Evolutionary conservation across 1,140 invertebrate species (phyloP).

Genomic region (Idris sp.): DNA sequence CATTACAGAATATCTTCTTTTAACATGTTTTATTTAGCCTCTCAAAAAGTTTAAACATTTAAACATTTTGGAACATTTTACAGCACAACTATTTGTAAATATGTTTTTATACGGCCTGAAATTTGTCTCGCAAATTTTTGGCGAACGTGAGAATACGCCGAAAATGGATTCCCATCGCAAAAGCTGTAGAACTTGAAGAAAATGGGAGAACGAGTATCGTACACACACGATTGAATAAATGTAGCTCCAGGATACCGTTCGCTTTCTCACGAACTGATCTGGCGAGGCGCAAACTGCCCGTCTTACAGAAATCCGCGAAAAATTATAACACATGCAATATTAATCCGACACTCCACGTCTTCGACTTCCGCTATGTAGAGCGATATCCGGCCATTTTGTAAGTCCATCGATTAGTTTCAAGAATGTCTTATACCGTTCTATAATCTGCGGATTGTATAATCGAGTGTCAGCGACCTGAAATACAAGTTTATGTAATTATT

Average conservation of each 20-base stretch:
- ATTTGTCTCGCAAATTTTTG: conserved; percentile 27
- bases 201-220: conserved; percentile 46
- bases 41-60: no score
- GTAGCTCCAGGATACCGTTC: conserved; percentile 56
- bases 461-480: conserved; percentile 32
- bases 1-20: no score
- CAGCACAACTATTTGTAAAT: no score
- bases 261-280: conserved; percentile 52
- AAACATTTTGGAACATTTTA: no score
- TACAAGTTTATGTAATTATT: conserved; percentile 39
- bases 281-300: conserved; percentile 24
- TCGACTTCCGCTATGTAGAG: conserved; percentile 29
- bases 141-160: conserved; percentile 65
- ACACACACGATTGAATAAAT: conserved; percentile 35
- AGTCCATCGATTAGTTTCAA: conserved; percentile 25
- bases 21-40: no score
- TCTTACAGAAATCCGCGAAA: conserved; percentile 46
- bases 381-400: conserved; percentile 32
- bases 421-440: conserved; percentile 29
- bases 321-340: conserved; percentile 20
- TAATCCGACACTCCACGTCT: conserved; percentile 22
- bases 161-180: conserved; percentile 63
- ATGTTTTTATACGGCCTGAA: not conserved
- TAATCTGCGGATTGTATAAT: conserved; percentile 27
- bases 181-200: conserved; percentile 35